Base-by-base conservation (phyloP, 2,113 vertebrate species). In the Nettapus auritus region DNA sequence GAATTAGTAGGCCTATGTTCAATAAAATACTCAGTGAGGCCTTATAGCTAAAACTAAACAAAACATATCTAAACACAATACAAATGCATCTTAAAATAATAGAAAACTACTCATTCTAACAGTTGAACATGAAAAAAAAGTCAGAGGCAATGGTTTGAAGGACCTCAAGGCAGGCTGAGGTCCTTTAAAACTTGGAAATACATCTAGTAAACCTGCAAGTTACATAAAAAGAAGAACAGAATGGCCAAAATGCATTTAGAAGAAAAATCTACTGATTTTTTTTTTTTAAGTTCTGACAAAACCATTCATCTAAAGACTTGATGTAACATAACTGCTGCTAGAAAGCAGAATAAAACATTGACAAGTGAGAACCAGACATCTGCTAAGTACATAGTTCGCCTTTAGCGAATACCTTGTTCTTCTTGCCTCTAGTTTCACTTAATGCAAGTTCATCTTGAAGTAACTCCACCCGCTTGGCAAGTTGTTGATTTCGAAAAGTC, bases 401-500 rank as follows among this genome's bases (percentile, higher is more conserved):
- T 46, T 79, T 56, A 75, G 63, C 64, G 78, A 28, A 50, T 94
- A 99, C 99, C 98, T 99, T 99, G 89, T 97, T 99, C 97, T 98
- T 99, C 98, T 98, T 99, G 97, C 98, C 98, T 85, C 98, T 98
- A 57, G 98, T 88, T 97, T 99, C 99, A 95, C 98, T 98, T 9
- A 98, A 90, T 23, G 98, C 96, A 52, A 99, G 98, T 86, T 99
- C 99, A 89, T 99, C 99, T 74, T 99, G 99, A 76, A 99, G 99
- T 8, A 99, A 98, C 95, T 99, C 99, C 94, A 99, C 99, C 26
- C 99, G 98, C 96, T 99, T 99, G 91, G 99, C 98, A 92, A 99
- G 98, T 10, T 99, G 99, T 83, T 99, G 99, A 97, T 99, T 99
- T 93, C 99, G 98, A 97, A 99, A 99, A 64, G 98, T 99, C 93